Percentiles rank a stretch among this genome's conserved stretches.
Evolutionary conservation across 1,140 invertebrate species (phyloP).

Genomic region (Proales similis): DNA sequence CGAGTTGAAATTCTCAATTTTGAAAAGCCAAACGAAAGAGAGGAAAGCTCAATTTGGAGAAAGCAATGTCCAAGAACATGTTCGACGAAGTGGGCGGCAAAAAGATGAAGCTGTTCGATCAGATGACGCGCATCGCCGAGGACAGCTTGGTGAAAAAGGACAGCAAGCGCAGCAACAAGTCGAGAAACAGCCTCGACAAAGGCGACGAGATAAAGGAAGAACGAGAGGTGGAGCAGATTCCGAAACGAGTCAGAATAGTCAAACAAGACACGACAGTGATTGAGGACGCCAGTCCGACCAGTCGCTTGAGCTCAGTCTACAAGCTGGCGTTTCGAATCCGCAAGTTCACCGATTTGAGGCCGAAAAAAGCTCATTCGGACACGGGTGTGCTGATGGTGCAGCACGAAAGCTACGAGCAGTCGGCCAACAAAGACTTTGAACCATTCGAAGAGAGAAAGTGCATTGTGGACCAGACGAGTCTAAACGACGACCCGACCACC

Average conservation of each 20-base stretch:
- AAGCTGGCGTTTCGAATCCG: constrained; percentile 17
- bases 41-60: constrained; percentile 34
- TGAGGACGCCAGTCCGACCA: too few species aligned
- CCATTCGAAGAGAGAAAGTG: too few species aligned
- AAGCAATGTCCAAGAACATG: constrained; percentile 37
- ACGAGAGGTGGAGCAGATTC: background rate
- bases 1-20: background rate
- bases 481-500: too few species aligned
- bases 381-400: background rate
- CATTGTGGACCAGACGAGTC: too few species aligned
- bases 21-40: constrained; percentile 27
- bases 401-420: too few species aligned
- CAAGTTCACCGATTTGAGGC: constrained; percentile 13
- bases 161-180: constrained; percentile 25
- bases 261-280: constrained; percentile 4
- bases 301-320: too few species aligned
- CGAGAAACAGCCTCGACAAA: constrained; percentile 8
- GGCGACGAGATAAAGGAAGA: constrained; percentile 1
- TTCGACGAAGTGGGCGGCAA: constrained; percentile 7
- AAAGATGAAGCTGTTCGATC: constrained; percentile 1
- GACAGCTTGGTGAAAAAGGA: constrained; percentile 13
- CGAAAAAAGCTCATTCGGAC: constrained; percentile 16
- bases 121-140: background rate
- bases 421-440: too few species aligned
- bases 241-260: background rate